Evolutionary conservation across 1,140 invertebrate genomes (phyloP).

Genomic region (Leptinotarsa lineolata): DNA sequence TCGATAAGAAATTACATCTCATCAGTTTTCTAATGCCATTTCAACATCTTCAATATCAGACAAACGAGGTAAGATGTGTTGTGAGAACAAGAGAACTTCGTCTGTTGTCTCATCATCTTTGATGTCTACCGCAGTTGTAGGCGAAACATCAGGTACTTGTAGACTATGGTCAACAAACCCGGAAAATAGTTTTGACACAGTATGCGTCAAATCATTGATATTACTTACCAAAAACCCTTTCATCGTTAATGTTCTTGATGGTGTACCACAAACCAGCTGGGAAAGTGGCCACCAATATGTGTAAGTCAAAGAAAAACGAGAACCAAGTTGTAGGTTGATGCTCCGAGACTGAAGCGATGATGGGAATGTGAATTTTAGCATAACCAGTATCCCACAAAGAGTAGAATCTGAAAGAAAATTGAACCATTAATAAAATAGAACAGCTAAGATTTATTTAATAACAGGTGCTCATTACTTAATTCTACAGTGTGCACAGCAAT

Average conservation of each 20-base stretch:
- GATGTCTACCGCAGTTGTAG: no score
- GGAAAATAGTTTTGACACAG: no score
- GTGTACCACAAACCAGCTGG: slow-evolving; percentile 99
- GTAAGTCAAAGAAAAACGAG: slow-evolving; percentile 99
- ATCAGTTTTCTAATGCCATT: no score
- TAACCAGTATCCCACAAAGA: slow-evolving; percentile 99
- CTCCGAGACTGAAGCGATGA: slow-evolving; percentile 99
- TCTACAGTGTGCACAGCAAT: no score
- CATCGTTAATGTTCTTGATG: slow-evolving; percentile 97
- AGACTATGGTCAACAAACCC: not conserved
- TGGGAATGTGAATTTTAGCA: slow-evolving; percentile 99
- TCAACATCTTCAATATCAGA: no score
- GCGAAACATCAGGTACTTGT: no score
- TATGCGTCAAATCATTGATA: not conserved
- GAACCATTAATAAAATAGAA: not conserved
- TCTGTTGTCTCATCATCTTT: no score
- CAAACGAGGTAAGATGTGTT: no score
- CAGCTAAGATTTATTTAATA: no score
- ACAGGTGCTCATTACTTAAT: no score
- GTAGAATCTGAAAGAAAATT: slow-evolving; percentile 76
- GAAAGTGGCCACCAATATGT: slow-evolving; percentile 94
- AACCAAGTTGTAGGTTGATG: slow-evolving; percentile 99
- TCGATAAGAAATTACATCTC: no score
- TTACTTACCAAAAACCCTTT: slow-evolving; percentile 92
- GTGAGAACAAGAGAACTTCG: no score